Base-by-base conservation (phyloP, 1,140 invertebrate genomes). In the Tetragnatha versicolor region DNA sequence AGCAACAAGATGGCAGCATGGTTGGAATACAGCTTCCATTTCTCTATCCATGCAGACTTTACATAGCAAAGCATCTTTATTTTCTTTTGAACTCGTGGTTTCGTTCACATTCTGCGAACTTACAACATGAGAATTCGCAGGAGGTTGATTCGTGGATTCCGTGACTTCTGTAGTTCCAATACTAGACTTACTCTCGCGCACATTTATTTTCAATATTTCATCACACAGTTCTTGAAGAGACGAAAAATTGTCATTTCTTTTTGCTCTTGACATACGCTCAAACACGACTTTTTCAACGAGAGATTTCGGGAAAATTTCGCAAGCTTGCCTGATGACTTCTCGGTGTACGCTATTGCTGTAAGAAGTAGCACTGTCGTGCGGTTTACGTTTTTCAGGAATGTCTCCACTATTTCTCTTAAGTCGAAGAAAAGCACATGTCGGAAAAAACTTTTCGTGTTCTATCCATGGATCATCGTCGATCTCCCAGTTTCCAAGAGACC, bases 1-100 rank as follows among this genome's bases (percentile, higher is more conserved):
- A 37, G 93, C 91, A 25, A 95, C 90, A 77, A 96, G 86, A 88
- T 97, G 95, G 2, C 94, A 93, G 85, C 95, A 97, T 17, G 95
- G 95, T 81, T 96, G 86, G 86, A 96, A 95, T 42, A 95, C 94
- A 63, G 95, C 91, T 55, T 90, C 91, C 65, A 95, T 91, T 86
- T 96, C 94, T 79, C 89, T 88, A 85, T 96, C 94, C 90, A 96
- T 92, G 84, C 95, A 98, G 80, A 97, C 93, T 88, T 97, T 96
- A 85, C 95, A 98, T n/a, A n/a, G n/a, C n/a, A n/a, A n/a, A n/a
- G n/a, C n/a, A n/a, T n/a, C n/a, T n/a, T n/a, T n/a, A n/a, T n/a
- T n/a, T n/a, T n/a, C n/a, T n/a, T n/a, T n/a, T n/a, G n/a, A n/a
- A n/a, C n/a, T n/a, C n/a, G n/a, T n/a, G n/a, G n/a, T n/a, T n/a